Conservation (phyloP, 1,140 invertebrate genomes). For the Lepidurus packardi region DNA sequence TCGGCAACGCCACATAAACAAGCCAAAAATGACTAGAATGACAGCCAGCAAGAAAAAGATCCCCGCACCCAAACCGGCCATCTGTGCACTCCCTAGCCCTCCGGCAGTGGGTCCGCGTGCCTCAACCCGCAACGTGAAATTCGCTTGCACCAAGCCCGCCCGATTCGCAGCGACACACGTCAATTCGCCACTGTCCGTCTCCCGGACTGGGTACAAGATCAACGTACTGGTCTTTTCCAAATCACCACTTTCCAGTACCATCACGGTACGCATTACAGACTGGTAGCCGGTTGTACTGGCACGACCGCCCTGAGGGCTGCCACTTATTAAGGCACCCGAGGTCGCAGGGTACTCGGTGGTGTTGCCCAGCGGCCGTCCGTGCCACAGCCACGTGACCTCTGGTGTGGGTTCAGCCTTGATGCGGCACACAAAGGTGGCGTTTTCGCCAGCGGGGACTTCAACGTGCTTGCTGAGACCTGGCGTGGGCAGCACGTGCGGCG, state of each 20-base stretch:
- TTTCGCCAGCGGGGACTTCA: constrained; percentile 70
- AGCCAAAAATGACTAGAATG: constrained; percentile 64
- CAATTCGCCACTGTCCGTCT: constrained; percentile 81
- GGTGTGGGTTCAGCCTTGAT: constrained; percentile 75
- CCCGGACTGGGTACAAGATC: constrained; percentile 76
- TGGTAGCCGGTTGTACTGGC: constrained; percentile 46
- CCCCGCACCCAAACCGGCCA: constrained; percentile 74
- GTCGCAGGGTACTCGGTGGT: constrained; percentile 49
- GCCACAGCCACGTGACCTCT: constrained; percentile 78
- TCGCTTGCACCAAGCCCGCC: constrained; percentile 83
- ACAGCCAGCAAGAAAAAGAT: constrained; percentile 70
- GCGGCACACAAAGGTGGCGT: constrained; percentile 72
- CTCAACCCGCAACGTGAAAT: constrained; percentile 78
- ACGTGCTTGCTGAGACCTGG: constrained; percentile 53
- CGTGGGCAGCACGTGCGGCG: constrained; percentile 62
- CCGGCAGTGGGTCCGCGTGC: constrained; percentile 68
- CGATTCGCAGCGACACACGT: constrained; percentile 85
- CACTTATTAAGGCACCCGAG: constrained; percentile 30
- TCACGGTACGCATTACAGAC: constrained; percentile 70
- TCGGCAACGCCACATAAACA: constrained; percentile 63
- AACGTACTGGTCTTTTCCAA: constrained; percentile 69
- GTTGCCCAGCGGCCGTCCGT: constrained; percentile 70
- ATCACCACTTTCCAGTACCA: constrained; percentile 67
- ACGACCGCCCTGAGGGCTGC: constrained; percentile 29
- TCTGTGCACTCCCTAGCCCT: constrained; percentile 72